Base-by-base conservation (phyloP, 2,888 invertebrate genomes). In the Gortyna flavago region DNA sequence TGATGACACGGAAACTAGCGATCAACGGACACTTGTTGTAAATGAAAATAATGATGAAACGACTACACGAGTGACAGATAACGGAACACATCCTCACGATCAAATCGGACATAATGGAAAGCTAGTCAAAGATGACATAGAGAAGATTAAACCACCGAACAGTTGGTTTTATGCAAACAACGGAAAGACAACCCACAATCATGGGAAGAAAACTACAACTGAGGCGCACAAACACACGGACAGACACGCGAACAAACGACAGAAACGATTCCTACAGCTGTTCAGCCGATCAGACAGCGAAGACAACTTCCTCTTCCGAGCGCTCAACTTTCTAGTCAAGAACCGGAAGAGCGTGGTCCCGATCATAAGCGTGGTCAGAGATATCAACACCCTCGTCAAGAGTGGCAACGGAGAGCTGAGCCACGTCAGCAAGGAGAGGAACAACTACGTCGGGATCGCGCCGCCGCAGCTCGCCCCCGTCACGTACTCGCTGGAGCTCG, bases 381-480 rank as follows among this genome's bases (percentile, higher is more conserved):
- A 96, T 65, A 94, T 96, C 1, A 94, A 91, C 41, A 95, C 96
- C 0, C 68, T 95, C 6, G 93, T 96, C 0, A 94, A 91, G 66
- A 95, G 93, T 11, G 92, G 87, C 0, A 93, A 93, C 8, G 94
- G 95, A 0, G 95, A 95, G 68, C 75, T 95, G 4, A 94, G 90
- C 41, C 94, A 96, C 65, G 75, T 89, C 0, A 89, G 91, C 0
- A 94, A 90, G 66, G 96, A 95, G 83, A 90, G 89, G 3, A 95
- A 95, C 38, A 94, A 93, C 38, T 95, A 92, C 65, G 90, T 95
- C 44, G 95, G 95, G 0, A 86, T 91, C 0, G 84, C 85, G 1
- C 92, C 94, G 0, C 90, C 92, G 0, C 71, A 82, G 1, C 61
- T 90, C 0, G 83, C 90, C 0, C 92, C 94, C 0, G 76, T 91